Conservation (phyloP, 1,140 invertebrate genomes). For the Orchestia grillus region DNA sequence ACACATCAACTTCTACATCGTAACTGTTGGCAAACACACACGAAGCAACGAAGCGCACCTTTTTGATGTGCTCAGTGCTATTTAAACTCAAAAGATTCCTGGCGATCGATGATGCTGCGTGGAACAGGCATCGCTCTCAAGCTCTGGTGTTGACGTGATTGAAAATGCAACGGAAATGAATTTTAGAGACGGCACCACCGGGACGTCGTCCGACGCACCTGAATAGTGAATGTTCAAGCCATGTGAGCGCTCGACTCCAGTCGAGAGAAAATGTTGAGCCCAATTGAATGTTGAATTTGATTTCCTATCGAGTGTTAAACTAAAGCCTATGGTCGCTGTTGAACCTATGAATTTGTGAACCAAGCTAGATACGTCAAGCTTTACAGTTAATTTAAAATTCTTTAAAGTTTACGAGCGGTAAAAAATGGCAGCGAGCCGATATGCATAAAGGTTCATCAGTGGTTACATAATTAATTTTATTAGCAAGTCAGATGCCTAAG, state of each 20-base stretch:
- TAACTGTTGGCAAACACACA: neutral
- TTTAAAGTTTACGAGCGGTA: too few relatives aligned
- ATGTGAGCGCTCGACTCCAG: neutral
- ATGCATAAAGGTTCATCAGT: too few relatives aligned
- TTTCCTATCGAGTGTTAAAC: neutral
- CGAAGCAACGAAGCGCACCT: too few relatives aligned
- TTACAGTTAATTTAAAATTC: too few relatives aligned
- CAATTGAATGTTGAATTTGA: neutral
- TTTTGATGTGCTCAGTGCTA: too few relatives aligned
- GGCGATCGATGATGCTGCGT: neutral
- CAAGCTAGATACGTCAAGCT: too few relatives aligned
- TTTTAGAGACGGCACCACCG: neutral
- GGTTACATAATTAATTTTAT: too few relatives aligned
- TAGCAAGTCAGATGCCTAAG: too few relatives aligned
- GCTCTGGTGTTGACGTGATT: neutral
- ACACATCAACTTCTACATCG: neutral
- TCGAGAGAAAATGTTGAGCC: neutral
- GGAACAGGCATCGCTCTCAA: neutral
- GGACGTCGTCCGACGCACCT: neutral
- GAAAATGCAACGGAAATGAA: neutral
- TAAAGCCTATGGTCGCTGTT: neutral
- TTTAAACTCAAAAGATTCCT: neutral
- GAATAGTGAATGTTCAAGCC: neutral
- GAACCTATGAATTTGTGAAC: neutral
- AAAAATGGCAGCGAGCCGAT: too few relatives aligned